phyloP scores from a whole-genome alignment of 2,113 vertebrate species.

The Catharus fuscescens region DNA sequence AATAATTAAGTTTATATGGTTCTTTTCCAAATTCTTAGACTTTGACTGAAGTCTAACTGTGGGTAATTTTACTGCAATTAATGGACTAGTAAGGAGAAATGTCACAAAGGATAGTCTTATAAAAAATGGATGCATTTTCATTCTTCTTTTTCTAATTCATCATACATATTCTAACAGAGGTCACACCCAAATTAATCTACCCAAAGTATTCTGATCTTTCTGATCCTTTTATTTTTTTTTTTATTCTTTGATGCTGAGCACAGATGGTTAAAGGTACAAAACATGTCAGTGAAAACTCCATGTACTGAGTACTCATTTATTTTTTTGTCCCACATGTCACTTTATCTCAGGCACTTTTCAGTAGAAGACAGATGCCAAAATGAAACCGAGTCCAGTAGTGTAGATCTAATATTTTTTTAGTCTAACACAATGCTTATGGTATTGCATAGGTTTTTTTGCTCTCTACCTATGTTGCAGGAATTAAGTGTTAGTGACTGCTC shows the following conservation, averaged over 20 bases:
- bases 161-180: background rate
- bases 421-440: background rate
- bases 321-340: background rate
- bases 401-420: background rate
- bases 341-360: background rate
- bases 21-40: background rate
- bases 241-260: background rate
- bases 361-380: background rate
- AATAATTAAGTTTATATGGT: background rate
- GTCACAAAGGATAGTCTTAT: background rate
- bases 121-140: background rate
- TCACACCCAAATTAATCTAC: background rate
- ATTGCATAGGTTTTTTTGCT: background rate
- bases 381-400: background rate
- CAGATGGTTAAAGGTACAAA: background rate
- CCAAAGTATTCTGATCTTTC: background rate
- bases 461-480: background rate
- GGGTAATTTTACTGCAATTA: background rate
- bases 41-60: background rate
- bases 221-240: background rate
- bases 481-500: background rate
- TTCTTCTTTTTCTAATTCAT: background rate
- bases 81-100: background rate
- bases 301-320: background rate
- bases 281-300: background rate